A percentile compares a stretch with the other conserved stretches of the same genome.
Conservation (phyloP, 2,888 invertebrate species). For the Crossocerus cetratus region DNA sequence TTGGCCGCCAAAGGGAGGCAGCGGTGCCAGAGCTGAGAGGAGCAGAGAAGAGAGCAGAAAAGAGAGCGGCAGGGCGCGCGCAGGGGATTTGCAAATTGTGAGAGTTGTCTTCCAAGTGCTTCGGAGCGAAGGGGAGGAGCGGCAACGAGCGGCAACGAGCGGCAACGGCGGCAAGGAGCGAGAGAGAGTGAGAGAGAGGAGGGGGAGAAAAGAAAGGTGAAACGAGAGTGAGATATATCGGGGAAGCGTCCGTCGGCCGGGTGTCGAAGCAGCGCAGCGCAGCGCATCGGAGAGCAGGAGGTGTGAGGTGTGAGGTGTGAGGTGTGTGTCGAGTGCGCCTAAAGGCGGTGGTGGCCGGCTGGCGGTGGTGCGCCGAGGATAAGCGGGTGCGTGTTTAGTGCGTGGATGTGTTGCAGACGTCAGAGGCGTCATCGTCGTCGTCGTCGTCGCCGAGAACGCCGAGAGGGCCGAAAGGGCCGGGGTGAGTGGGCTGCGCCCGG, state of each 20-base stretch:
- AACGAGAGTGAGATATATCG: too few relatives aligned
- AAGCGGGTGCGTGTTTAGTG: constrained; percentile 16
- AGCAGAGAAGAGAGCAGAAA: too few relatives aligned
- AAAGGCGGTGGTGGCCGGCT: constrained; percentile 25
- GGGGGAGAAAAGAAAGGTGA: neutral
- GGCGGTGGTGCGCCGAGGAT: constrained; percentile 9
- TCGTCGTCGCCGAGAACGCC: constrained; percentile 71
- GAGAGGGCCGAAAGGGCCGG: constrained; percentile 38
- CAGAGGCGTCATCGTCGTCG: constrained; percentile 63
- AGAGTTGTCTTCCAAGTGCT: too few relatives aligned
- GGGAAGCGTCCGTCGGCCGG: too few relatives aligned
- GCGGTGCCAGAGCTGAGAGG: too few relatives aligned
- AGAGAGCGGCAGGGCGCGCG: neutral
- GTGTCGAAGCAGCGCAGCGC: too few relatives aligned
- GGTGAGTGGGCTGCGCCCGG: constrained; percentile 35
- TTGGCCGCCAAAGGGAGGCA: too few relatives aligned
- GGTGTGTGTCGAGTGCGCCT: constrained; percentile 27
- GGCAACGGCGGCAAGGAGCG: neutral
- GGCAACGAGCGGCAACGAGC: neutral
- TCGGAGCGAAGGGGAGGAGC: neutral
- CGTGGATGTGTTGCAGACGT: constrained; percentile 71
- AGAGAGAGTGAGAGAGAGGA: neutral
- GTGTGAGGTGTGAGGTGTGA: too few relatives aligned
- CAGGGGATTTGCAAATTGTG: neutral
- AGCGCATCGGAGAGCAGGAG: too few relatives aligned